Evolutionary conservation across 2,113 vertebrate species (phyloP), one percentile per base, ranked within the genome.

Genomic region (Erythrolamprus reginae): DNA sequence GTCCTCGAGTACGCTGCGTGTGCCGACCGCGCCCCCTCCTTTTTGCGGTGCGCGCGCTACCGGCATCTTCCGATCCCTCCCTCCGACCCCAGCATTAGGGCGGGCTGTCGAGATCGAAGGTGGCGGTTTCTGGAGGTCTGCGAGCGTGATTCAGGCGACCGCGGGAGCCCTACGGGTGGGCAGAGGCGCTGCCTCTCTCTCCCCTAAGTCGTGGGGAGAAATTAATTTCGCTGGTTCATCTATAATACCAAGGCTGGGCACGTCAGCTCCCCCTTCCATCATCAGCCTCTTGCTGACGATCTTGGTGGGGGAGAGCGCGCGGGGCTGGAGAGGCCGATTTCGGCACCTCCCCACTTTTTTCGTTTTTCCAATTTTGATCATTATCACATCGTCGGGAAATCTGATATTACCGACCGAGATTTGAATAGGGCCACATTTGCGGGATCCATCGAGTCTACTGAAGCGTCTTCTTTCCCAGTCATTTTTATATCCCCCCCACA

Each of bases 1-100:
- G 86, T 87, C 77, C 88, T 58, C 92, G 90, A 65, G 92, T 90
- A 84, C 83, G 33, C 87, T 65, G 82, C 84, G 90, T 55, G 65
- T 51, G 77, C n/a, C 48, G 56, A 53, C 84, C n/a, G 1, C 38
- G 42, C 90, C 24, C 52, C 87, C 77, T 77, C 77, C 48, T 26
- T 58, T 55, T 21, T 21, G 53, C 82, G 19, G 61, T 19, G 58
- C 5, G 89, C 89, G 89, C 33, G 84, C 48, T 7, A 10, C 33
- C 38, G 4, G 89, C 84, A 24, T 53, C 84, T 52, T 86, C 61
- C 89, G 58, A 45, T 28, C 53, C 84, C 61, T 86, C 48, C 50
- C 33, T 26, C 50, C 82, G 15, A 50, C 12, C 51, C 28, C 19
- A 21, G 70, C 28, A 82, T 24, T 38, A 55, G 86, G 15, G 88